Conservation (phyloP, 2,113 vertebrate genomes). For the Anas platyrhynchos region DNA sequence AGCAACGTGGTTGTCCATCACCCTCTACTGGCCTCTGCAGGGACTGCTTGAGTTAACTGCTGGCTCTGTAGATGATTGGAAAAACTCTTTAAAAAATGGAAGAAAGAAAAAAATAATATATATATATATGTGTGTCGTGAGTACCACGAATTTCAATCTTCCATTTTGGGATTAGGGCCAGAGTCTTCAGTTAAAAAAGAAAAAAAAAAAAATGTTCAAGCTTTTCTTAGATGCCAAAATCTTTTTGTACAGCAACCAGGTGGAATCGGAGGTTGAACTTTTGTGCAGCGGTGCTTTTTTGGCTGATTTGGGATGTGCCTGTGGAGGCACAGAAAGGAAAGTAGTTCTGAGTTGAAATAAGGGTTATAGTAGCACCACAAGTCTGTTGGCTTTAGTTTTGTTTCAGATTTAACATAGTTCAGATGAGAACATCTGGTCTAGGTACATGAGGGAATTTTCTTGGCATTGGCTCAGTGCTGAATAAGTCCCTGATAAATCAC, state of each 20-base stretch:
- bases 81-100: neutral
- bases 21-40: slow-evolving; percentile 50
- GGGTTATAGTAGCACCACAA: neutral
- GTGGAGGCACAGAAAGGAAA: neutral
- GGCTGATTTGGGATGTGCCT: neutral
- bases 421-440: slow-evolving; percentile 24
- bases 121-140: too few species aligned
- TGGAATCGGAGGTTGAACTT: neutral
- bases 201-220: too few species aligned
- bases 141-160: neutral
- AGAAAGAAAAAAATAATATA: neutral
- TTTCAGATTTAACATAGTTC: neutral
- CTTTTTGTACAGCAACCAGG: neutral
- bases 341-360: neutral
- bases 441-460: neutral
- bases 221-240: neutral
- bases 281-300: neutral
- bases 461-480: neutral
- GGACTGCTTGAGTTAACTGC: neutral
- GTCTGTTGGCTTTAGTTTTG: neutral
- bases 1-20: neutral
- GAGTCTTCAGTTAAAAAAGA: too few species aligned
- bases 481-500: slow-evolving; percentile 3
- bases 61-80: rapidly evolving
- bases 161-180: neutral